Conservation (phyloP, 2,113 vertebrate species). For the Tachuris rubrigastra region DNA sequence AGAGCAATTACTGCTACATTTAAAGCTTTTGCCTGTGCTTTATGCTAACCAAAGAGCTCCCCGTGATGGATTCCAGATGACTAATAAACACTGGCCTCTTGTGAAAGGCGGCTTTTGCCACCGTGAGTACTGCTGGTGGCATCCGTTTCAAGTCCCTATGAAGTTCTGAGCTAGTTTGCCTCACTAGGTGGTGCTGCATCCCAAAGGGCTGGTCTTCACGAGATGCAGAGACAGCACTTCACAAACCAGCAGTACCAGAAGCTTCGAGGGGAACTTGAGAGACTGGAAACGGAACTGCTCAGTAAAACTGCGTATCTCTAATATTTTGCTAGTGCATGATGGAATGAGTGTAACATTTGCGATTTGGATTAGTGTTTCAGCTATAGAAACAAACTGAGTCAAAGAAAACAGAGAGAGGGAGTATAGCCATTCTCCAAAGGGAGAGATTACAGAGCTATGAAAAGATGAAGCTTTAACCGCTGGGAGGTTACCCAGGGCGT, state of each 20-base stretch:
- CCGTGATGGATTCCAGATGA: not conserved
- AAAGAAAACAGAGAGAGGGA: not conserved
- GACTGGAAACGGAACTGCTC: not conserved
- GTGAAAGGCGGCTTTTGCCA: not conserved
- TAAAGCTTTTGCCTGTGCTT: not conserved
- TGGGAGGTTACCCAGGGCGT: not conserved
- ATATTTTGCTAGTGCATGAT: not conserved
- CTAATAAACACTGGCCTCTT: not conserved
- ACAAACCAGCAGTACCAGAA: not conserved
- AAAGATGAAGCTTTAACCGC: constrained; percentile 1
- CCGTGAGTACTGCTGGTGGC: not conserved
- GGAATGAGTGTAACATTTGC: not conserved
- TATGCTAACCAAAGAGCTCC: not conserved
- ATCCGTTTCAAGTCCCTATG: not conserved
- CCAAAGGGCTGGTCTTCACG: not conserved
- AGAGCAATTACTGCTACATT: not conserved
- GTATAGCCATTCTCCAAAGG: not conserved
- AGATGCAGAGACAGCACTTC: not conserved
- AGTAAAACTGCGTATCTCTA: not conserved
- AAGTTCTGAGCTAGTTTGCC: not conserved
- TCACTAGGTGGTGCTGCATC: constrained; percentile 52
- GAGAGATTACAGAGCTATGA: not conserved
- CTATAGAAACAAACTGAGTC: not conserved
- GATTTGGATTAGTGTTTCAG: not conserved
- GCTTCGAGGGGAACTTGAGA: not conserved